A percentile compares a stretch with the other conserved stretches of the same genome.
Conservation (phyloP, 2,113 vertebrate species). For the Python bivittatus region DNA sequence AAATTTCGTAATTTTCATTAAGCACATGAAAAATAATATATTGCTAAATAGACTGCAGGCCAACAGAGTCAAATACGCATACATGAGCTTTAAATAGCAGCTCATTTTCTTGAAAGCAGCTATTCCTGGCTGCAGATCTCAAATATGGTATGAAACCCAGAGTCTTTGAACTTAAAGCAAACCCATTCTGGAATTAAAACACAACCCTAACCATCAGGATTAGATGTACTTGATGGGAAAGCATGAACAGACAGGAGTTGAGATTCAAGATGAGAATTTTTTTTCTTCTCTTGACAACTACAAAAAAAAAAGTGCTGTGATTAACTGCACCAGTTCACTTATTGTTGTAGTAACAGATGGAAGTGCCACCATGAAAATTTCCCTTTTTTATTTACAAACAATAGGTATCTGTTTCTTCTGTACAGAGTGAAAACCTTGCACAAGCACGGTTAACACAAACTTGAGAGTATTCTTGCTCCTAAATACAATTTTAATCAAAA, state of each 20-base stretch:
- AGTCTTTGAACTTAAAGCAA: conserved; percentile 53
- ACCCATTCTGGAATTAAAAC: conserved; percentile 56
- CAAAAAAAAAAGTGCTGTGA: conserved; percentile 67
- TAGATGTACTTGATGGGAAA: conserved; percentile 60
- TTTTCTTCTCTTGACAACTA: conserved; percentile 31
- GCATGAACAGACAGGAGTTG: conserved; percentile 50
- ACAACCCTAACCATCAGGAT: conserved; percentile 62
- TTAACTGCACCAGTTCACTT: conserved; percentile 68
- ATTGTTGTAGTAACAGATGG: conserved; percentile 74
- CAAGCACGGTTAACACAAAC: conserved; percentile 52
- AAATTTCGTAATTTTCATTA: background rate
- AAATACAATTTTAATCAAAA: conserved; percentile 64
- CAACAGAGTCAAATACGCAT: conserved; percentile 32
- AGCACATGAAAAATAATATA: conserved; percentile 46
- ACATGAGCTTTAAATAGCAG: conserved; percentile 52
- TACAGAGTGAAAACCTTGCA: conserved; percentile 67
- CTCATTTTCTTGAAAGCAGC: conserved; percentile 45
- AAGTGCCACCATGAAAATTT: conserved; percentile 74
- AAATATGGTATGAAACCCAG: conserved; percentile 49
- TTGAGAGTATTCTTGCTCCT: conserved; percentile 63
- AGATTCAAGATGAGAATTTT: conserved; percentile 53
- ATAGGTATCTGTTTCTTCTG: conserved; percentile 64
- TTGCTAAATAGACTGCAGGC: conserved; percentile 32
- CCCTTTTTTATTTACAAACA: conserved; percentile 79
- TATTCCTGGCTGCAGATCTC: conserved; percentile 59